phyloP scores from a whole-genome alignment of 2,113 vertebrate genomes.

The Otocyon megalotis region DNA sequence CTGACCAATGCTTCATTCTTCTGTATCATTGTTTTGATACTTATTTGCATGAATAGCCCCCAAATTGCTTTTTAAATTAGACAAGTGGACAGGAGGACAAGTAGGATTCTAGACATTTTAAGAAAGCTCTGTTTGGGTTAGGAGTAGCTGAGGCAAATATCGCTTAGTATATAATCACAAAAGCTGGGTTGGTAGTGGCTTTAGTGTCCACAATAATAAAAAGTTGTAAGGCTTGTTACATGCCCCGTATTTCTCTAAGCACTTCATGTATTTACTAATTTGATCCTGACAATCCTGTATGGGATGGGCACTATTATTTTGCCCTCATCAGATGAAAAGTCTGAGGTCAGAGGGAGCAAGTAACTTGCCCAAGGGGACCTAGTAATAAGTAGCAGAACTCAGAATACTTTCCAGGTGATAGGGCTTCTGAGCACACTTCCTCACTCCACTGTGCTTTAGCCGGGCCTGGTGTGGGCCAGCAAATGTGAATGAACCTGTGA shows the following conservation, averaged over 20 bases:
- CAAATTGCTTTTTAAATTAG: not conserved
- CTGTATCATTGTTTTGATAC: not conserved
- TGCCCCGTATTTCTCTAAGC: not conserved
- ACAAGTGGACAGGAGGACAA: not conserved
- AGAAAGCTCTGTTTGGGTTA: not conserved
- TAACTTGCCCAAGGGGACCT: not conserved
- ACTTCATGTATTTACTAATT: not conserved
- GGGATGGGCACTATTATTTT: not conserved
- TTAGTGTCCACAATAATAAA: not conserved
- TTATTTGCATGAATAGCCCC: not conserved
- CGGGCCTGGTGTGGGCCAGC: not conserved
- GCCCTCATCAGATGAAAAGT: not conserved
- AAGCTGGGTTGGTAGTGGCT: not conserved
- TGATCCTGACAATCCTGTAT: not conserved
- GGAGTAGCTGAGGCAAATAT: not conserved
- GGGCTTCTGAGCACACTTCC: accelerated
- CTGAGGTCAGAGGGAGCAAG: not conserved
- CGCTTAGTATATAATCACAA: not conserved
- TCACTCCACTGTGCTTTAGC: not conserved
- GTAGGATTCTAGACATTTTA: not conserved
- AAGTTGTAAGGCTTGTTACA: not conserved
- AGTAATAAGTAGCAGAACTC: not conserved
- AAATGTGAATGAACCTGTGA: accelerated
- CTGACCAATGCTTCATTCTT: not conserved
- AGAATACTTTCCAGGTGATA: not conserved